A percentile compares a stretch with the other conserved stretches of the same genome.
Conservation (phyloP, 2,797 vertebrate genomes). For the Danio tinwini region DNA sequence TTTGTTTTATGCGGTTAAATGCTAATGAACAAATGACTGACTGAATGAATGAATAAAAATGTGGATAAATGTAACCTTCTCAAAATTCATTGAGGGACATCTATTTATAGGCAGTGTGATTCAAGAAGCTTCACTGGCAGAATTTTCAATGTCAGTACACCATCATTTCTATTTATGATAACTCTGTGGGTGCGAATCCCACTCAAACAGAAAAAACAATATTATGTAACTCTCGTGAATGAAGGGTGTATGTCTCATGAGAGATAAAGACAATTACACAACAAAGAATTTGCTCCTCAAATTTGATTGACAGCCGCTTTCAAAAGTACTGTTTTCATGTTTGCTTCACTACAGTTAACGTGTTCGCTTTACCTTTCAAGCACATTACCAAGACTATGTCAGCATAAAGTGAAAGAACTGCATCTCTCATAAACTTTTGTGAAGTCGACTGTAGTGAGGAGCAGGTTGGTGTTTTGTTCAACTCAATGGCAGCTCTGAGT, state of each 20-base stretch:
- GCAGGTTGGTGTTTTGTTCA: not conserved
- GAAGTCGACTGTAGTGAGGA: not conserved
- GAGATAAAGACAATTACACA: slow-evolving; percentile 28
- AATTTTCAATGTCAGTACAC: slow-evolving; percentile 6
- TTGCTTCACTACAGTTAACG: not conserved
- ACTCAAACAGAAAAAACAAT: slow-evolving; percentile 35
- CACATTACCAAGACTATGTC: not conserved
- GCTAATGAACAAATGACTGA: not conserved
- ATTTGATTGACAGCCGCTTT: not conserved
- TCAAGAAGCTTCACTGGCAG: slow-evolving; percentile 12
- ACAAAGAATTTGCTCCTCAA: not conserved
- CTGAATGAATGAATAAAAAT: not conserved
- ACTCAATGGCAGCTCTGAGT: not conserved
- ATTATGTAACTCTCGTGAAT: slow-evolving; percentile 37
- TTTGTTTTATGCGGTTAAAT: not conserved
- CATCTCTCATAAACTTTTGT: not conserved
- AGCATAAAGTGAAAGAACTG: not conserved
- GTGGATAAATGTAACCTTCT: not conserved
- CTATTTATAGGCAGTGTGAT: slow-evolving; percentile 23
- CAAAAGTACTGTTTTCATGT: not conserved
- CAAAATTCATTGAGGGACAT: not conserved
- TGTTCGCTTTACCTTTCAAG: not conserved
- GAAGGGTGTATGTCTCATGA: not conserved
- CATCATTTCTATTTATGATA: slow-evolving; percentile 34
- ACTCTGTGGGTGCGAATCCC: slow-evolving; percentile 41